Evolutionary conservation across 1,140 invertebrate species (phyloP), one percentile per base, ranked within the genome.

Genomic region (Rhyacophila brunnea): DNA sequence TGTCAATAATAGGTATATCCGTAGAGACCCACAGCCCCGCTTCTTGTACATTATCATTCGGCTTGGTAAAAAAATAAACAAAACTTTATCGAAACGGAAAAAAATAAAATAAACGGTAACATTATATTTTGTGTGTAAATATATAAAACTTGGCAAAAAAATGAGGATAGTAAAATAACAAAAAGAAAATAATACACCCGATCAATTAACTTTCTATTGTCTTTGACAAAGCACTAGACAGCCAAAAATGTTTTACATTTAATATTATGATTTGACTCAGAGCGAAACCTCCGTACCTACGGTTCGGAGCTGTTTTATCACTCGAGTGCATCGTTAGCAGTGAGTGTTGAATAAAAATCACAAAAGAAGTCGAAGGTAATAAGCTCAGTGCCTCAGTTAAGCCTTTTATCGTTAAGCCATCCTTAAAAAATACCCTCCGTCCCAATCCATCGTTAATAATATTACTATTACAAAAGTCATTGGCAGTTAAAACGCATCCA

Each of bases 1-100:
- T 34, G 10, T n/a, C n/a, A n/a, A n/a, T n/a, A n/a, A n/a, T n/a
- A n/a, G n/a, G 6, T 45, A 11, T 35, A 49, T 14, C 32, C 47
- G n/a, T 11, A 58, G n/a, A 58, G 11, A 51, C 40, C 47, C 47
- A 57, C 54, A 49, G 49, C 58, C 44, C 36, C 42, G 59, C 36
- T 59, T 38, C 34, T 54, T 15, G 19, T 44, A 46, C 53, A 45
- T 50, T 49, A 61, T 61, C 19, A 32, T 56, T 53, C 42, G 32
- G 42, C 43, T 35, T n/a, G 17, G 15, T 58, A 62, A 45, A 62
- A 61, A 57, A 62, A 62, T 62, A 62, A 62, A 62, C 36, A 32
- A 18, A 23, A 40, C 50, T 53, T 40, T 43, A 53, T 51, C 13
- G 23, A 20, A n/a, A n/a, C 23, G 9, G 23, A 28, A 9, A 28